Evolutionary conservation across 1,140 invertebrate genomes (phyloP).

Genomic region (Rhagoletis zephyria): DNA sequence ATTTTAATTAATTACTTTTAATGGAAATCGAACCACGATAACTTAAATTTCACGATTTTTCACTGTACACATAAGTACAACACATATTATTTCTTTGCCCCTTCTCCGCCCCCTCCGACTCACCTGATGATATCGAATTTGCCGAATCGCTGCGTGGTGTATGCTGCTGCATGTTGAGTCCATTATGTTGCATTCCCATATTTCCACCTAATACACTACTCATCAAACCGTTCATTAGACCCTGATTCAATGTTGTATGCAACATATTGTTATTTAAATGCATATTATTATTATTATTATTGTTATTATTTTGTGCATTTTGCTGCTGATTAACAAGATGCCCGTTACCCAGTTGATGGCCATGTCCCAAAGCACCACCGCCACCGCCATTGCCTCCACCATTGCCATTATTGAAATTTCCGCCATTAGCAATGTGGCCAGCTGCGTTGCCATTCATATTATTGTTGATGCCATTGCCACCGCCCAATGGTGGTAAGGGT

Average conservation of each 20-base stretch:
- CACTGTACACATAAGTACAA: too few relatives aligned
- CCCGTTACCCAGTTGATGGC: slow-evolving; percentile 14
- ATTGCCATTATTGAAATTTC: not conserved
- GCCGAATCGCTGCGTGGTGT: slow-evolving; percentile 72
- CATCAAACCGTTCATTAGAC: slow-evolving; percentile 46
- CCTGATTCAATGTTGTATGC: slow-evolving; percentile 43
- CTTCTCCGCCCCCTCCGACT: slow-evolving; percentile 34
- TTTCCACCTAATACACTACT: slow-evolving; percentile 15
- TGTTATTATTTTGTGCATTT: slow-evolving; percentile 25
- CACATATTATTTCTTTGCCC: too few relatives aligned
- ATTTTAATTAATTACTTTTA: too few relatives aligned
- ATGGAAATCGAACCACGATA: too few relatives aligned
- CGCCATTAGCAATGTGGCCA: not conserved
- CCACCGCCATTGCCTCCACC: slow-evolving; percentile 53
- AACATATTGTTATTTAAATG: slow-evolving; percentile 37
- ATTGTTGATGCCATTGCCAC: not conserved
- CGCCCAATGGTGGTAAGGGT: slow-evolving; percentile 74
- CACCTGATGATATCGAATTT: slow-evolving; percentile 73
- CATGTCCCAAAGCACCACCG: slow-evolving; percentile 49
- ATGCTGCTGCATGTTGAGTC: slow-evolving; percentile 69
- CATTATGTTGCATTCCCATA: slow-evolving; percentile 57
- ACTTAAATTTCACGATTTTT: too few relatives aligned
- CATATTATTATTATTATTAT: slow-evolving; percentile 27
- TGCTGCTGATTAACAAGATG: slow-evolving; percentile 27
- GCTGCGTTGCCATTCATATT: too few relatives aligned